These are phyloP conservation scores for Takifugu rubripes DNA, from an alignment of 2,797 vertebrate species.

Conservation along the genomic window DNA sequence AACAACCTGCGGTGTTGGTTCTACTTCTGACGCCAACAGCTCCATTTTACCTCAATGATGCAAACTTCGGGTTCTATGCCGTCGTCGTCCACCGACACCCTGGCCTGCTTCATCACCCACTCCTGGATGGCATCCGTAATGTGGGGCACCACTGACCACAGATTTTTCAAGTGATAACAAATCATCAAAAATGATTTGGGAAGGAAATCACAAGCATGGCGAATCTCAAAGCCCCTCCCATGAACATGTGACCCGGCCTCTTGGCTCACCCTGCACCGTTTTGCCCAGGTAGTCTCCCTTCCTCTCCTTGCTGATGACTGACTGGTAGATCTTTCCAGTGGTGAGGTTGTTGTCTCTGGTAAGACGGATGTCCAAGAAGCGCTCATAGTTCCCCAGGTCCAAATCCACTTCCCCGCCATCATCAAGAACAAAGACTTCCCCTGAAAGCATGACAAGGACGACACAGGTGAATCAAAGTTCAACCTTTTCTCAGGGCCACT, in stretches of 20 bases:
- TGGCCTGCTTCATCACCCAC: slow-evolving; percentile 91
- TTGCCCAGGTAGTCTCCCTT: slow-evolving; percentile 95
- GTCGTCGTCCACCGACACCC: slow-evolving; percentile 88
- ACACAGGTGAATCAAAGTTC: too few species aligned
- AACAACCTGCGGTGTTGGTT: too few species aligned
- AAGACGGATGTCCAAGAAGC: slow-evolving; percentile 93
- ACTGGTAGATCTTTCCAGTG: slow-evolving; percentile 96
- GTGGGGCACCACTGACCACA: slow-evolving; percentile 87
- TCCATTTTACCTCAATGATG: slow-evolving; percentile 85
- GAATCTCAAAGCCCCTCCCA: too few species aligned
- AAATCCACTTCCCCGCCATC: slow-evolving; percentile 97
- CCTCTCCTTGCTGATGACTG: slow-evolving; percentile 95
- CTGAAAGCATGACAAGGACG: slow-evolving; percentile 74
- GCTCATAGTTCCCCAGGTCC: slow-evolving; percentile 95
- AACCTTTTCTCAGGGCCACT: too few species aligned
- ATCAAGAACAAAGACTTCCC: slow-evolving; percentile 94
- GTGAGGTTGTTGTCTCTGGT: slow-evolving; percentile 96
- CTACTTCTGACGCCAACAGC: too few species aligned
- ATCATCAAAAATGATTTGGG: background rate
- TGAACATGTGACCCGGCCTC: background rate
- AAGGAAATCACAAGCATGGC: background rate
- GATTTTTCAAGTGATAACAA: background rate
- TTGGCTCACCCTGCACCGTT: slow-evolving; percentile 87
- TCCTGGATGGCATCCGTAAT: slow-evolving; percentile 98
- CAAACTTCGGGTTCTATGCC: slow-evolving; percentile 92